A percentile compares a stretch with the other conserved stretches of the same genome.
phyloP scores from a whole-genome alignment of 2,113 vertebrate species.

The Osmerus mordax region DNA sequence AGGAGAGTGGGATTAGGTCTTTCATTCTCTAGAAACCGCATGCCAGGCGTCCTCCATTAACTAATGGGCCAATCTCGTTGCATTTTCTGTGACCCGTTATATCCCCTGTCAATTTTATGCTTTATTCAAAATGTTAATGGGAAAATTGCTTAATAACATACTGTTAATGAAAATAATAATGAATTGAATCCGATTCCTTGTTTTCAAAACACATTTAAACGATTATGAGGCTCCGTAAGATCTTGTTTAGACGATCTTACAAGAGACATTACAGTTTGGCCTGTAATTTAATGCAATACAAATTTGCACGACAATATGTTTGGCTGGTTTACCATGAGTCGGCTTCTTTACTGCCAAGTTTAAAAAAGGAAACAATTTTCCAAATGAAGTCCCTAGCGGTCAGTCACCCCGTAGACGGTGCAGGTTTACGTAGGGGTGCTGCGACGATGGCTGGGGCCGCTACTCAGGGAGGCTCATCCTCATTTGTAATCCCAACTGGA shows the following conservation, averaged over 20 bases:
- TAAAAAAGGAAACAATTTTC: too few relatives aligned
- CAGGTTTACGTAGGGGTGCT: too few relatives aligned
- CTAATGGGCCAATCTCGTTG: slow-evolving; percentile 29
- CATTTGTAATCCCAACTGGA: slow-evolving; percentile 77
- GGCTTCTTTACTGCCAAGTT: too few relatives aligned
- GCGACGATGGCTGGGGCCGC: slow-evolving; percentile 36
- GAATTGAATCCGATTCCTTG: slow-evolving; percentile 39
- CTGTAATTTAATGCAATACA: not conserved
- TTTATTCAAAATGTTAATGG: slow-evolving; percentile 41
- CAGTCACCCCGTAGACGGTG: not conserved
- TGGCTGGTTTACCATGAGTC: too few relatives aligned
- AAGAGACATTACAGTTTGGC: slow-evolving; percentile 1
- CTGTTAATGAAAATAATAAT: slow-evolving; percentile 43
- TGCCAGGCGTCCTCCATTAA: slow-evolving; percentile 50
- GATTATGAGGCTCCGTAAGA: slow-evolving; percentile 18
- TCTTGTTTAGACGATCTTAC: slow-evolving; percentile 9
- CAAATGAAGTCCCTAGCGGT: too few relatives aligned
- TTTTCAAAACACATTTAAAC: slow-evolving; percentile 43
- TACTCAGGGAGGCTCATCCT: slow-evolving; percentile 74
- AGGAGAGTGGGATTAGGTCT: slow-evolving; percentile 37
- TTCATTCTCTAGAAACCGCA: slow-evolving; percentile 40
- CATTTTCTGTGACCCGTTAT: slow-evolving; percentile 19
- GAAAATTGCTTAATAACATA: slow-evolving; percentile 39
- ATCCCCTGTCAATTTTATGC: slow-evolving; percentile 28
- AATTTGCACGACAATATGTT: too few relatives aligned